Conservation (phyloP, 2,797 vertebrate genomes). For the Galaxias olidus region DNA sequence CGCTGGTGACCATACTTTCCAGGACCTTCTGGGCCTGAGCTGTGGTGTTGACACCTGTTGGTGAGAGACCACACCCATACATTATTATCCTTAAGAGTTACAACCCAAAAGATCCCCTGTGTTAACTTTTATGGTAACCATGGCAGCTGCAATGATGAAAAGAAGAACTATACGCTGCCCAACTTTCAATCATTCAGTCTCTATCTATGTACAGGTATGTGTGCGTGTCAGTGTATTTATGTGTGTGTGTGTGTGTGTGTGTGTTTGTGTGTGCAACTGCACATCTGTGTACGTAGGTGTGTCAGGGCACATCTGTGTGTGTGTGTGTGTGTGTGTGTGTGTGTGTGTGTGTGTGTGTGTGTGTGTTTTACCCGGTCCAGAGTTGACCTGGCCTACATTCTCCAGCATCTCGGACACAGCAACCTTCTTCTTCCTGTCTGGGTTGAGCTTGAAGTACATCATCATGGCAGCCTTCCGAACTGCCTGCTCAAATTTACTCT, state of each 20-base stretch:
- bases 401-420: constrained; percentile 89
- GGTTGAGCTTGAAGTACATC: constrained; percentile 98
- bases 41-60: constrained; percentile 72
- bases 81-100: constrained; percentile 21
- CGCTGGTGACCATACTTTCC: constrained; percentile 85
- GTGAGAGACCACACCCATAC: constrained; percentile 35
- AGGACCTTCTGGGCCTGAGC: constrained; percentile 88
- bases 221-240: background rate
- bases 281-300: background rate
- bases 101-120: no score
- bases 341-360: constrained; percentile 10
- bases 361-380: constrained; percentile 58
- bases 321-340: background rate
- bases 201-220: background rate
- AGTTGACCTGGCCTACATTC: constrained; percentile 87
- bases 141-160: no score
- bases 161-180: no score
- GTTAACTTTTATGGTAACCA: no score
- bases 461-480: constrained; percentile 93
- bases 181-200: background rate
- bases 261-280: background rate
- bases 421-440: constrained; percentile 88
- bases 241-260: background rate
- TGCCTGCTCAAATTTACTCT: constrained; percentile 89
- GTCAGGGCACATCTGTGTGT: background rate